Conservation (phyloP, 2,797 vertebrate genomes). For the Oceanodroma leucorhoa region DNA sequence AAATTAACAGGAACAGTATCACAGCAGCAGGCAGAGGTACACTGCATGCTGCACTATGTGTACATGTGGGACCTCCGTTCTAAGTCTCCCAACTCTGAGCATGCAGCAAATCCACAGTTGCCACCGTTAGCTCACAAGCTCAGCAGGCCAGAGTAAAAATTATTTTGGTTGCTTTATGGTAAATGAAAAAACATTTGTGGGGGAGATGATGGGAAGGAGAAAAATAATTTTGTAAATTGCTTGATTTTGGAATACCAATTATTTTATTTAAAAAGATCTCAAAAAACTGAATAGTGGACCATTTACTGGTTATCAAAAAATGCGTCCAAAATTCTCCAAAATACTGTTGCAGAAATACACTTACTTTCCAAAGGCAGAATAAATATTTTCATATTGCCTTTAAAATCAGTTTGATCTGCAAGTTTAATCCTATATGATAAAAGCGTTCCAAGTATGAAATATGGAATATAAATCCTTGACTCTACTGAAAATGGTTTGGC, state of each 20-base stretch:
- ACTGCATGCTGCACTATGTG: not conserved
- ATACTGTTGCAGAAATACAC: conserved; percentile 14
- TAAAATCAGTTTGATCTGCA: conserved; percentile 64
- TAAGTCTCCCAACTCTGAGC: not conserved
- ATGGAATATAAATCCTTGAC: conserved; percentile 57
- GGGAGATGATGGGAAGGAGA: not conserved
- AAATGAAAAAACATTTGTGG: not conserved
- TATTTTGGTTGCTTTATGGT: not conserved
- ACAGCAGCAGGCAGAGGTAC: not conserved
- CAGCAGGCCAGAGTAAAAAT: not conserved
- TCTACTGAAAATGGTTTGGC: conserved; percentile 68
- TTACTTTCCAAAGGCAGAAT: conserved; percentile 53
- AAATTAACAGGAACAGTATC: not conserved
- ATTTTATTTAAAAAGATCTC: not conserved
- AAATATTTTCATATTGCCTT: conserved; percentile 65
- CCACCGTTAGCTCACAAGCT: not conserved
- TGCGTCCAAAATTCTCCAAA: not conserved
- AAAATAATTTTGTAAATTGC: not conserved
- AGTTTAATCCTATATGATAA: conserved; percentile 66
- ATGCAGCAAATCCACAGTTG: not conserved
- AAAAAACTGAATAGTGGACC: not conserved
- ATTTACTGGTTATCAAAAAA: not conserved
- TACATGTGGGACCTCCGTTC: not conserved
- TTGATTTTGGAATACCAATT: not conserved
- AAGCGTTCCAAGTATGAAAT: conserved; percentile 66